Conservation (phyloP, 2,113 vertebrate species). For the Prionailurus viverrinus region DNA sequence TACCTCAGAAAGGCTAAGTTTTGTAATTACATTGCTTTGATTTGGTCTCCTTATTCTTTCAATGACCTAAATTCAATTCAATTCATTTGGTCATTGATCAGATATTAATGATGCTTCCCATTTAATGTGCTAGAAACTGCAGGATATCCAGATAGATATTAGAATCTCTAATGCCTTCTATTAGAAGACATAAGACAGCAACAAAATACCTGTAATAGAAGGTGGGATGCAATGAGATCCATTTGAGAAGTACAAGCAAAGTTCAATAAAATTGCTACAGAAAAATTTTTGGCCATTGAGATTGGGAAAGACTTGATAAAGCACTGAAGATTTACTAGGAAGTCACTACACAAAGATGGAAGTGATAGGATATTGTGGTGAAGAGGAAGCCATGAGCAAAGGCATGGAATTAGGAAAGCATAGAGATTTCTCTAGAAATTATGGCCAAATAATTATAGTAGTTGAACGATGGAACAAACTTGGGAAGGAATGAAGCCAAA, state of each 20-base stretch:
- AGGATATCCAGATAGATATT: background rate
- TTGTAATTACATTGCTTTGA: conserved; percentile 61
- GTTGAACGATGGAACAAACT: background rate
- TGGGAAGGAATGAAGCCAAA: background rate
- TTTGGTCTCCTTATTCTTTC: conserved; percentile 32
- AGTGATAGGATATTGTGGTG: background rate
- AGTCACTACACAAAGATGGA: background rate
- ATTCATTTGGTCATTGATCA: conserved; percentile 59
- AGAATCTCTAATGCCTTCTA: conserved; percentile 48
- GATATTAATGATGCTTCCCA: conserved; percentile 56
- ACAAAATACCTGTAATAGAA: conserved; percentile 17
- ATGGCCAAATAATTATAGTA: background rate
- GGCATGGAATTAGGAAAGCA: background rate
- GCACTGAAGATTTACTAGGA: background rate
- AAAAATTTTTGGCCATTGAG: background rate
- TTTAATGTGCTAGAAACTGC: background rate
- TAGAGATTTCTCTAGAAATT: background rate
- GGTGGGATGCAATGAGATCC: background rate
- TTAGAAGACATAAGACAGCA: conserved; percentile 44
- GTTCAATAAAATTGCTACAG: background rate
- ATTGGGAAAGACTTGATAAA: background rate
- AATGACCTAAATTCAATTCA: conserved; percentile 63
- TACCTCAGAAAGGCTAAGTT: conserved; percentile 9
- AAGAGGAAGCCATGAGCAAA: background rate
- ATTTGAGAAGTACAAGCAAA: background rate